Conservation (phyloP, 2,888 invertebrate genomes). For the Drosophila paranaensis region DNA sequence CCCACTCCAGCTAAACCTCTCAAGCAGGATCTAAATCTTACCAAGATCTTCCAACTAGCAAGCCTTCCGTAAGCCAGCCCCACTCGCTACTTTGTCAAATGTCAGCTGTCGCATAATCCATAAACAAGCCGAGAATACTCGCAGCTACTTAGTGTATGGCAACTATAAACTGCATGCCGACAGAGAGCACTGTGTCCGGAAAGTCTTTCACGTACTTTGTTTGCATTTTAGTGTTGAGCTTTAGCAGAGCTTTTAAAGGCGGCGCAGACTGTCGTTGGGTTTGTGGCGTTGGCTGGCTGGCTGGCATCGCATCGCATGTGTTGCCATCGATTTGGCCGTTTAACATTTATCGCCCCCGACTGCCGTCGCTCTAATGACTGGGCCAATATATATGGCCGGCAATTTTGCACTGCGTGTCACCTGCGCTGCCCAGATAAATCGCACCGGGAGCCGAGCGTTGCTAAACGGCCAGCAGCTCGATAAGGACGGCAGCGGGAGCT, state of each 20-base stretch:
- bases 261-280: background rate
- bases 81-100: background rate
- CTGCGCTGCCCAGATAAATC: slow-evolving; percentile 74
- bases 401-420: slow-evolving; percentile 75
- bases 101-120: background rate
- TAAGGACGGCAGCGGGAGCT: background rate
- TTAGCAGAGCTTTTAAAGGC: slow-evolving; percentile 39
- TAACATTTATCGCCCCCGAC: slow-evolving; percentile 72
- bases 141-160: background rate
- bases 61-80: background rate
- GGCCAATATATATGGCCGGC: slow-evolving; percentile 71
- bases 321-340: slow-evolving; percentile 77
- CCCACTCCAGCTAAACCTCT: background rate
- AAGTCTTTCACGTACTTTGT: slow-evolving; percentile 28
- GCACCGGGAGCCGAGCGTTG: slow-evolving; percentile 25
- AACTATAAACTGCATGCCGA: slow-evolving; percentile 9
- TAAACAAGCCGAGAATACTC: background rate
- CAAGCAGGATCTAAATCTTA: background rate
- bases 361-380: slow-evolving; percentile 55
- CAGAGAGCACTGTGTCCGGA: slow-evolving; percentile 7
- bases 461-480: slow-evolving; percentile 7
- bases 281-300: background rate
- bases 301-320: slow-evolving; percentile 54
- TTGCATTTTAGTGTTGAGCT: slow-evolving; percentile 54
- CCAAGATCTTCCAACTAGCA: background rate